Percentiles rank a stretch among this genome's conserved stretches.
Evolutionary conservation across 2,888 invertebrate genomes (phyloP).

Genomic region (Congeria kusceri): DNA sequence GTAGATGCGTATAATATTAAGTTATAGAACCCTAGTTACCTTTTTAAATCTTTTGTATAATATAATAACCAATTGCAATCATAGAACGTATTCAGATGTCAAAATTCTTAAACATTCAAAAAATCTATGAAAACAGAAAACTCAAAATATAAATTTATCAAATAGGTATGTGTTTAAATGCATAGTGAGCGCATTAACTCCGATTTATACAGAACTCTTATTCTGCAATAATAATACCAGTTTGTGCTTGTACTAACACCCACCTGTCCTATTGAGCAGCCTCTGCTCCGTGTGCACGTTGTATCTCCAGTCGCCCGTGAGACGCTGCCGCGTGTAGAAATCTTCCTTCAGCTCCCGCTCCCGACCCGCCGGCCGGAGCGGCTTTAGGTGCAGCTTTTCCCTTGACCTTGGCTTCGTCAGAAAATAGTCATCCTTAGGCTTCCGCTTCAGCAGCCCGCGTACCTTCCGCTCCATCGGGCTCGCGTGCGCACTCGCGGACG

Average conservation of each 20-base stretch:
- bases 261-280: neutral
- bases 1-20: no score
- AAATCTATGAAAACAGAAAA: no score
- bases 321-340: neutral
- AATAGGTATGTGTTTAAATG: no score
- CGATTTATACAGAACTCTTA: no score
- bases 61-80: no score
- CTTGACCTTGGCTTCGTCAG: neutral
- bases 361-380: neutral
- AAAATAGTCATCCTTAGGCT: constrained; percentile 1
- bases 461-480: constrained; percentile 16
- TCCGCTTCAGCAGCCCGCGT: neutral
- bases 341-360: neutral
- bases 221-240: no score
- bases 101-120: no score
- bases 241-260: neutral
- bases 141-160: no score
- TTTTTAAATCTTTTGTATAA: no score
- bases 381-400: constrained; percentile 17
- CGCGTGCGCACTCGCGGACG: neutral
- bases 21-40: no score
- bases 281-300: neutral
- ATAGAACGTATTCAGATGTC: no score
- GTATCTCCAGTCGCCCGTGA: constrained; percentile 3
- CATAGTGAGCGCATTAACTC: no score